phyloP scores from a whole-genome alignment of 2,797 vertebrate species.

The Tinamus major region DNA sequence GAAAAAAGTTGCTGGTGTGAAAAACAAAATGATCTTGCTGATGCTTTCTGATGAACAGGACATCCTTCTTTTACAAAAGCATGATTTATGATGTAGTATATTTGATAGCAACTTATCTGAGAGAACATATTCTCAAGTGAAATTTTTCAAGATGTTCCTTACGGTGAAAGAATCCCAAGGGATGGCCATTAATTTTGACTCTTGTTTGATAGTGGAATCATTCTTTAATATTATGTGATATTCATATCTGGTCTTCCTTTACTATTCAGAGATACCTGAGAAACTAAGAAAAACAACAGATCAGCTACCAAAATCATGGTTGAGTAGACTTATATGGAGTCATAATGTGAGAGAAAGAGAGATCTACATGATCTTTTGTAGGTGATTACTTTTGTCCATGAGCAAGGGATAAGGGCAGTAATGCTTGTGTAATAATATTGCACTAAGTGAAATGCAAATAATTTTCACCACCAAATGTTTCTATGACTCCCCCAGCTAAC shows the following conservation, averaged over 20 bases:
- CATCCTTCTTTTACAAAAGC: not conserved
- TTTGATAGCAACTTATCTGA: not conserved
- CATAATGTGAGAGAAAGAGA: not conserved
- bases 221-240: not conserved
- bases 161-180: not conserved
- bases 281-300: not conserved
- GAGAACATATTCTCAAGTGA: not conserved
- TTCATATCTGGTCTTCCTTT: not conserved
- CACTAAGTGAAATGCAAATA: not conserved
- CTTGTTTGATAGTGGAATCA: not conserved
- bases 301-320: not conserved
- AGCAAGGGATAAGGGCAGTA: not conserved
- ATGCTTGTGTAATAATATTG: not conserved
- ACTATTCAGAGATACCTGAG: not conserved
- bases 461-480: not conserved
- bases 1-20: not conserved
- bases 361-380: not conserved
- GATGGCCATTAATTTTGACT: not conserved
- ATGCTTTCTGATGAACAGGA: not conserved
- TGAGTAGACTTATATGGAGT: not conserved
- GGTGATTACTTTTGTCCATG: not conserved
- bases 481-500: not conserved
- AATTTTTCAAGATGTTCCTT: not conserved
- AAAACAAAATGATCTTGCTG: not conserved
- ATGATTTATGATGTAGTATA: not conserved